Evolutionary conservation across 1,140 invertebrate genomes (phyloP), one percentile per base, ranked within the genome.

Genomic region (Zeugodacus cucurbitae): DNA sequence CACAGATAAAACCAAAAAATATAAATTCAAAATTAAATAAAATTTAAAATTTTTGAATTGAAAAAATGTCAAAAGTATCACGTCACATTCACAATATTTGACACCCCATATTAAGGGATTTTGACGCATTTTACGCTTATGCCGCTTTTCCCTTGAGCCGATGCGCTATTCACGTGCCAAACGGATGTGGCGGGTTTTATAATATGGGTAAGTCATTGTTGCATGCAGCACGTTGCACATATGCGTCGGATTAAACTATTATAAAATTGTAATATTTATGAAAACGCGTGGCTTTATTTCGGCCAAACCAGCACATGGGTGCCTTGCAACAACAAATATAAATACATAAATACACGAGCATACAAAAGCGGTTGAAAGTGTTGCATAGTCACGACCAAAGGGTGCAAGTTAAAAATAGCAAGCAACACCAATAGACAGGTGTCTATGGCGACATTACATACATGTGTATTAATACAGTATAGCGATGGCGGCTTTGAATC

Each of bases 211-310:
- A 29, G 37, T 6, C 41, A 62, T n/a, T 67, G 37, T 41, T 87
- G 59, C 44, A 67, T 87, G 86, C n/a, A 37, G 91, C 91, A 64
- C 62, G 82, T 59, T 90, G 91, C 91, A 92, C 91, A 92, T 92
- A 92, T 92, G 91, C 91, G 91, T 90, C 89, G 91, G 91, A 92
- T 92, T 92, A 92, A 92, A 92, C 91, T 91, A 89, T 89, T 88
- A 87, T 89, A 85, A 88, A 88, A 87, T 89, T 48, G 70, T 87
- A 87, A 87, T 89, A 87, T 87, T 88, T 74, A 82, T 85, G 74
- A 85, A 88, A 59, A 58, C 74, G 74, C 37, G 54, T 58, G 32
- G 85, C 74, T 82, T 82, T 82, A 54, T 8, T 29, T 14, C n/a
- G 17, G 41, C 74, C 74, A 37, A 17, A 82, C 74, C 7, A 20